Conservation (phyloP, 2,888 invertebrate species). For the Deilephila elpenor region DNA sequence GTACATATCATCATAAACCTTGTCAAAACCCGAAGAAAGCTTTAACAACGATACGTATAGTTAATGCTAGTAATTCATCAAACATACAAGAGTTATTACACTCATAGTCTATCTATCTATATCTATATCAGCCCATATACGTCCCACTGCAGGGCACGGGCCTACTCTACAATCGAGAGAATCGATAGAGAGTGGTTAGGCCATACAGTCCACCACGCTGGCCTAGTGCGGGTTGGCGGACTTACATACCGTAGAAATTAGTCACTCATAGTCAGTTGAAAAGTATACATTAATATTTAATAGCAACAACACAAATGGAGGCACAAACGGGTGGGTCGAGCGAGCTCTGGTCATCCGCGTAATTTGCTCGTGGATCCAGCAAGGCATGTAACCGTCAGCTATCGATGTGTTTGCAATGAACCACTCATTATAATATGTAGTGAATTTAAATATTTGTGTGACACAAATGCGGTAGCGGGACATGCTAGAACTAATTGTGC, state of each 20-base stretch:
- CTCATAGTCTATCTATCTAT: too few relatives aligned
- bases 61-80: not conserved
- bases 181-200: too few relatives aligned
- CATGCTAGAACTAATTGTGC: slow-evolving; percentile 70
- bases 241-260: too few relatives aligned
- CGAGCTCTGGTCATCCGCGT: slow-evolving; percentile 32
- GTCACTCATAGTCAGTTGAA: not conserved
- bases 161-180: too few relatives aligned
- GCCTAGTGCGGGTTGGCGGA: too few relatives aligned
- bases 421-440: slow-evolving; percentile 33
- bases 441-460: slow-evolving; percentile 55
- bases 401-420: slow-evolving; percentile 29
- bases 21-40: not conserved
- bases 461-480: slow-evolving; percentile 58
- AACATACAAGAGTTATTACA: not conserved
- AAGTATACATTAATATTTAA: slow-evolving; percentile 17
- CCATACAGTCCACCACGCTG: too few relatives aligned
- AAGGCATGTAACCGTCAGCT: slow-evolving; percentile 31
- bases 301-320: slow-evolving; percentile 27
- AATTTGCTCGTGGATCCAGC: slow-evolving; percentile 32
- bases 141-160: too few relatives aligned
- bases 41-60: not conserved
- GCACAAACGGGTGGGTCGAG: slow-evolving; percentile 11
- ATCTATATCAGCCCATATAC: too few relatives aligned
- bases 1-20: not conserved